phyloP scores from a whole-genome alignment of 2,113 vertebrate genomes.

The Entomyzon cyanotis region DNA sequence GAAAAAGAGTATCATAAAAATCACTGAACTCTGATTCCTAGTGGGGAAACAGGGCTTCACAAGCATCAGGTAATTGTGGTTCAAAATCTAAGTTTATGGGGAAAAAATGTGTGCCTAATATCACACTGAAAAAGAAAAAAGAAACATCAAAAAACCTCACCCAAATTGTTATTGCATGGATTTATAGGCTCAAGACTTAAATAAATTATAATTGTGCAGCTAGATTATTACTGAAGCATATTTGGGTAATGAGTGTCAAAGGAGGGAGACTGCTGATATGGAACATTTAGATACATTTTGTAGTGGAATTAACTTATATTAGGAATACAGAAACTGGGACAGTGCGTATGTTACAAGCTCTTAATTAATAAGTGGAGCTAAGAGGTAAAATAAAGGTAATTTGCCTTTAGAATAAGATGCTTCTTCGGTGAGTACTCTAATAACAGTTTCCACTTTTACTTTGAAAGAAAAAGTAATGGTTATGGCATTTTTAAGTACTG shows the following conservation, averaged over 20 bases:
- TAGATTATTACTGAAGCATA: not conserved
- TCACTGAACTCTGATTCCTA: not conserved
- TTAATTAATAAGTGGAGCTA: not conserved
- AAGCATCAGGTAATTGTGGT: not conserved
- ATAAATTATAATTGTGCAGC: not conserved
- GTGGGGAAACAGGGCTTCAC: not conserved
- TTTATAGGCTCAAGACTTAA: not conserved
- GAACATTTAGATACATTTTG: not conserved
- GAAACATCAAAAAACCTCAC: no score
- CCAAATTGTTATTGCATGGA: not conserved
- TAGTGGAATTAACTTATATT: not conserved
- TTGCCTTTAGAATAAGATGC: not conserved
- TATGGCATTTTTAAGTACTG: not conserved
- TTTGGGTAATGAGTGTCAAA: not conserved
- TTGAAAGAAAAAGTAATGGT: not conserved
- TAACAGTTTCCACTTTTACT: not conserved
- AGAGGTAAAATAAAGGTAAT: not conserved
- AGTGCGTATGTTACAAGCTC: not conserved
- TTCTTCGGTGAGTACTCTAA: not conserved
- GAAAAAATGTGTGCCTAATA: not conserved
- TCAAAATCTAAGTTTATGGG: not conserved
- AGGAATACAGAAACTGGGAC: not conserved
- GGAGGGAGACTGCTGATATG: not conserved
- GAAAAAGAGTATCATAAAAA: not conserved
- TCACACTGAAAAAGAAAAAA: accelerated